A percentile compares a stretch with the other conserved stretches of the same genome.
Evolutionary conservation across 2,113 vertebrate genomes (phyloP).

Genomic region (Phylloscopus whistleri): DNA sequence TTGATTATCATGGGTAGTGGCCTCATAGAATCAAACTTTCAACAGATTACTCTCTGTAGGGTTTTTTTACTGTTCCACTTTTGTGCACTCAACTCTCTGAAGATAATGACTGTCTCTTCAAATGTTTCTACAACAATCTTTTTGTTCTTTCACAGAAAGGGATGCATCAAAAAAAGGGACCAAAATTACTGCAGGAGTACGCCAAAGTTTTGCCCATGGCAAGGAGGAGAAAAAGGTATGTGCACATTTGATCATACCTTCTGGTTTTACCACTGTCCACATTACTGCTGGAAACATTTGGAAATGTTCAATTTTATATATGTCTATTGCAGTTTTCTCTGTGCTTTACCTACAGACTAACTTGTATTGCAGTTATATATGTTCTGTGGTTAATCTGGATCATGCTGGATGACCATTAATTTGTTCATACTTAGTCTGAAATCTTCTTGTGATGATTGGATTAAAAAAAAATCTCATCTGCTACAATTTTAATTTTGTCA

Average conservation of each 20-base stretch:
- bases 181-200: background rate
- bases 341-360: background rate
- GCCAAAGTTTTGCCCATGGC: background rate
- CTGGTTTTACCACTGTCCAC: background rate
- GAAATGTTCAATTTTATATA: background rate
- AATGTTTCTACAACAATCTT: background rate
- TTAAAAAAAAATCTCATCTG: background rate
- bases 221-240: slow-evolving; percentile 14
- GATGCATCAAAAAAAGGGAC: background rate
- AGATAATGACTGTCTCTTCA: background rate
- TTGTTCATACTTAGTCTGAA: background rate
- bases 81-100: background rate
- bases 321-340: background rate
- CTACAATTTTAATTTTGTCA: background rate
- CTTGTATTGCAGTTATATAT: background rate
- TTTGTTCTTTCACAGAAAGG: background rate
- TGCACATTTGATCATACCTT: background rate
- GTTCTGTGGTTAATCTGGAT: background rate
- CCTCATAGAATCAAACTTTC: background rate
- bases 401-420: background rate
- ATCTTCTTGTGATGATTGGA: background rate
- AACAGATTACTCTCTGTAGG: background rate
- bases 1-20: background rate
- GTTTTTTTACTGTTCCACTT: background rate
- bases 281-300: background rate